Conservation (phyloP, 2,113 vertebrate species). For the Hymenochirus boettgeri region DNA sequence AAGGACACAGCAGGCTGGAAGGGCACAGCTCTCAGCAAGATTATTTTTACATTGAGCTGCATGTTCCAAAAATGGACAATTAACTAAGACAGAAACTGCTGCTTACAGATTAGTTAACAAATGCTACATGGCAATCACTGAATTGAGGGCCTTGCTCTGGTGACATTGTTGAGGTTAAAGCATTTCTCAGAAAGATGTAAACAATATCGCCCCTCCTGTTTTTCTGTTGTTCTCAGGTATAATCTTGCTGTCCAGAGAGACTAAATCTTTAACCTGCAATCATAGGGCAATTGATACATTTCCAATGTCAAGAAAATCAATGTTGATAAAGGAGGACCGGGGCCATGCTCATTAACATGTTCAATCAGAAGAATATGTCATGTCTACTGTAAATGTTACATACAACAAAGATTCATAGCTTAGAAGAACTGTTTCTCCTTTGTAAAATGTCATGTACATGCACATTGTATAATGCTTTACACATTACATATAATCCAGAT, state of each 20-base stretch:
- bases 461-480: too few relatives aligned
- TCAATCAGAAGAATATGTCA: slow-evolving; percentile 6
- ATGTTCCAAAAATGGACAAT: slow-evolving; percentile 31
- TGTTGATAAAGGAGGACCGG: slow-evolving; percentile 21
- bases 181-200: slow-evolving; percentile 32
- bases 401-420: too few relatives aligned
- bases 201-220: slow-evolving; percentile 11
- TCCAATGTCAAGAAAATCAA: slow-evolving; percentile 17
- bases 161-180: slow-evolving; percentile 47
- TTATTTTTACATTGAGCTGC: slow-evolving; percentile 10
- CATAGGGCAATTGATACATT: slow-evolving; percentile 1
- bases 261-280: slow-evolving; percentile 10
- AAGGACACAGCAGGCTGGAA: slow-evolving; percentile 14
- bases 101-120: slow-evolving; percentile 56
- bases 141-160: slow-evolving; percentile 51
- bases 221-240: slow-evolving; percentile 42
- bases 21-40: background rate
- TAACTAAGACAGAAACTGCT: slow-evolving; percentile 34
- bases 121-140: slow-evolving; percentile 52
- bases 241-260: slow-evolving; percentile 9
- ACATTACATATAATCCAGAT: too few relatives aligned
- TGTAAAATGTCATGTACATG: too few relatives aligned
- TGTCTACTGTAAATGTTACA: background rate
- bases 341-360: slow-evolving; percentile 14
- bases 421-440: too few relatives aligned